These are phyloP conservation scores for Zaprionus nigranus DNA, from an alignment of 1,140 invertebrate genomes.

Conservation along the genomic window DNA sequence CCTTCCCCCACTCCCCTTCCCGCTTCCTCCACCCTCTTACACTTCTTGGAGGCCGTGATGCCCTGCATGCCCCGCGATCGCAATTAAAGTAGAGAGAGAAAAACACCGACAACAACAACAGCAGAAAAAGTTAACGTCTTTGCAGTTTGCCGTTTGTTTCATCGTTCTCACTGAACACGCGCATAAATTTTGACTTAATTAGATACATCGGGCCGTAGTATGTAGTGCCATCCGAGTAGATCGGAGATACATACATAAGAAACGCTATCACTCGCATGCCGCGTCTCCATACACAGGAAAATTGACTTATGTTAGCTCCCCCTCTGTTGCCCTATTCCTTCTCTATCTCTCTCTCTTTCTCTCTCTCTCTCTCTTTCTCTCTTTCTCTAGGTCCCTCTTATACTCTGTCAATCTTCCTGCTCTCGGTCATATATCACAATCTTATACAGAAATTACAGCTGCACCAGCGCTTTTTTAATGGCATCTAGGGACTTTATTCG, in stretches of 20 bases:
- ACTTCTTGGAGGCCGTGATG: background rate
- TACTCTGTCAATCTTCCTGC: background rate
- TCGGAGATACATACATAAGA: conserved; percentile 26
- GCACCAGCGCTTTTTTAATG: conserved; percentile 5
- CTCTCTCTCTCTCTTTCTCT: background rate
- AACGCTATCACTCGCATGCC: conserved; percentile 40
- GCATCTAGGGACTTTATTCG: background rate
- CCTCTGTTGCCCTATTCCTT: background rate
- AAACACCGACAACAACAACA: conserved; percentile 24
- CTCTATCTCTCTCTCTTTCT: background rate
- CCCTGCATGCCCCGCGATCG: conserved; percentile 28
- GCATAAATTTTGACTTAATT: conserved; percentile 80
- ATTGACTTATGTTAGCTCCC: conserved; percentile 35
- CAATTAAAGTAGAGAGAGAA: conserved; percentile 63
- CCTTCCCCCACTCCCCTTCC: background rate
- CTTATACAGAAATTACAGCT: conserved; percentile 8
- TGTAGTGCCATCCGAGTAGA: conserved; percentile 11
- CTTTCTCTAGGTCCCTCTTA: background rate
- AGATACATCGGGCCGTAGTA: conserved; percentile 50
- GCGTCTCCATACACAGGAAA: conserved; percentile 40
- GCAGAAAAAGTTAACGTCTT: conserved; percentile 66
- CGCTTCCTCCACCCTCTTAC: background rate
- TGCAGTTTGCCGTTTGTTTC: conserved; percentile 72
- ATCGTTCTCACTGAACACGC: conserved; percentile 79
- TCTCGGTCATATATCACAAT: conserved; percentile 7